Base-by-base conservation (phyloP, 2,888 invertebrate species). In the Synergus itoensis region DNA sequence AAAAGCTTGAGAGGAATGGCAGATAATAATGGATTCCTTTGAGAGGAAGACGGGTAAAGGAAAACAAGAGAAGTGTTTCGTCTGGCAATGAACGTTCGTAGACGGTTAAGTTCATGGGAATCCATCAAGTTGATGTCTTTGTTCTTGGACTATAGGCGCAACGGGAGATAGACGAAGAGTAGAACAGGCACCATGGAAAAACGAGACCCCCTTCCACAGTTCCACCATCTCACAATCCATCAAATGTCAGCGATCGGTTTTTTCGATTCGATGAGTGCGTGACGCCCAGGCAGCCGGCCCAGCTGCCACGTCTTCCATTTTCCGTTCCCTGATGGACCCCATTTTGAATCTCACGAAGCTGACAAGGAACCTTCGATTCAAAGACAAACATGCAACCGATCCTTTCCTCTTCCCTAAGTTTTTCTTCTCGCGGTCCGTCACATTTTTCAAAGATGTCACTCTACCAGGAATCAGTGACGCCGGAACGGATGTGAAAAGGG, bases 71-170 rank as follows among this genome's bases (percentile, higher is more conserved):
- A 85, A 86, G 87, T 87, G 87, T 87, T 86, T 86, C 86, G 86
- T 84, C 86, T 87, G 86, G 84, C 86, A 86, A 87, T 86, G 87
- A 87, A 83, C 86, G 85, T 79, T 84, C 84, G 84, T 83, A 84
- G 85, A 84, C 85, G 84, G 82, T 82, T 82, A 83, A 83, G 83
- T 84, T 83, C 81, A 79, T 77, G 84, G 63, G 85, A 89, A 90
- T 90, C 88, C 86, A 90, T 91, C 90, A 90, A 89, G 79, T 90
- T 91, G 91, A 92, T 91, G 90, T 91, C 92, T 92, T 92, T 92
- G 91, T 91, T 92, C 90, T 90, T 87, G 87, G 87, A 84, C 86
- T 28, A 28, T 84, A 85, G 85, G 84, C 84, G 79, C 83, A 84
- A 87, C 83, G 86, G 83, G 80, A 82, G 84, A 82, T 79, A 82